Conservation (phyloP, 2,888 invertebrate species). For the Mythimna pallens region DNA sequence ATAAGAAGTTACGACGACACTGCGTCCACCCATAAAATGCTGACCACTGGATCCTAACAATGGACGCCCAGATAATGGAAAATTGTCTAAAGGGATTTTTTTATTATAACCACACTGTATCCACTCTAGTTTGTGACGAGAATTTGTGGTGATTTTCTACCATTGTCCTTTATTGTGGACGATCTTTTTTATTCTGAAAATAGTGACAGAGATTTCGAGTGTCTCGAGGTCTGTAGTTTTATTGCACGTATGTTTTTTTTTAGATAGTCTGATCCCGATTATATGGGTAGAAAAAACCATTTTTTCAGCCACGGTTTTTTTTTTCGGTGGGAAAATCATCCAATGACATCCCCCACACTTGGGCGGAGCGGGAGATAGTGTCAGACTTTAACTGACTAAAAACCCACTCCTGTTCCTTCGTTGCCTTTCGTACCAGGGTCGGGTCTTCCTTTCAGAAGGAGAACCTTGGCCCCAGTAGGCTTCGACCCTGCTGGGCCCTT, state of each 20-base stretch:
- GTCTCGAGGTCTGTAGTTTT: slow-evolving; percentile 21
- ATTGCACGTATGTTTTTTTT: slow-evolving; percentile 21
- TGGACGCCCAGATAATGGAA: slow-evolving; percentile 87
- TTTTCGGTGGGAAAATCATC: too few relatives aligned
- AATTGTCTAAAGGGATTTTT: slow-evolving; percentile 88
- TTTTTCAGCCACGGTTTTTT: slow-evolving; percentile 11
- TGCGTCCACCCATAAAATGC: slow-evolving; percentile 83
- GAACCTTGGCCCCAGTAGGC: too few relatives aligned
- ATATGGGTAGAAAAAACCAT: slow-evolving; percentile 22
- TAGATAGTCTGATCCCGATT: neutral
- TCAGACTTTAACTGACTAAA: too few relatives aligned
- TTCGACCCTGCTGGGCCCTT: too few relatives aligned
- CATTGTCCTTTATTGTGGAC: slow-evolving; percentile 71
- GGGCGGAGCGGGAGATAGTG: too few relatives aligned
- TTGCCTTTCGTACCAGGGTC: too few relatives aligned
- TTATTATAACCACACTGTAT: slow-evolving; percentile 84
- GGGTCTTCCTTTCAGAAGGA: too few relatives aligned
- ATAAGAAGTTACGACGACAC: slow-evolving; percentile 87
- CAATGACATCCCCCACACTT: too few relatives aligned
- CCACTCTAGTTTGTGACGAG: slow-evolving; percentile 80
- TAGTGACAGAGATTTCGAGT: slow-evolving; percentile 27
- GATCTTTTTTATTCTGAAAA: slow-evolving; percentile 57
- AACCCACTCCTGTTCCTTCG: too few relatives aligned
- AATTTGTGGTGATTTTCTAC: slow-evolving; percentile 81
- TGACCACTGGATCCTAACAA: slow-evolving; percentile 84